These are phyloP conservation scores for Apis cerana DNA, from an alignment of 1,140 invertebrate species.

Conservation along the genomic window DNA sequence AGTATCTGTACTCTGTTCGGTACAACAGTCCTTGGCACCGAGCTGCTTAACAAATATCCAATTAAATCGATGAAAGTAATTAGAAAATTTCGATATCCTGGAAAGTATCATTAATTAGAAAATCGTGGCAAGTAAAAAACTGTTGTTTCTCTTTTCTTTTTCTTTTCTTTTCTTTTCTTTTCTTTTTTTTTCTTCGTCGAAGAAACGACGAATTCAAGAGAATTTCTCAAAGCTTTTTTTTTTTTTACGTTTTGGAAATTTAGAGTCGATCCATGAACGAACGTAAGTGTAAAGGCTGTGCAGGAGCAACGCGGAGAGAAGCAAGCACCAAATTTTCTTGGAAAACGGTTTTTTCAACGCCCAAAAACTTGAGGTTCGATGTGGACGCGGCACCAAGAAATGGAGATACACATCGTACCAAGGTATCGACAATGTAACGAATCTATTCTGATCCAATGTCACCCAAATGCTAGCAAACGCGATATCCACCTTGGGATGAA, in stretches of 20 bases:
- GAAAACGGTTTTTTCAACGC: slow-evolving; percentile 72
- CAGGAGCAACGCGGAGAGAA: slow-evolving; percentile 53
- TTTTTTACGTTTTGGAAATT: slow-evolving; percentile 66
- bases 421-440: slow-evolving; percentile 65
- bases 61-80: slow-evolving; percentile 68
- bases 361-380: slow-evolving; percentile 69
- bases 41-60: slow-evolving; percentile 69
- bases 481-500: slow-evolving; percentile 64
- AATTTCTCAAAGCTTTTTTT: no score
- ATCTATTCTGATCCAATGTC: slow-evolving; percentile 52
- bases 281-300: slow-evolving; percentile 58
- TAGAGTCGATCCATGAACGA: slow-evolving; percentile 64
- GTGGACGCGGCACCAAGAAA: slow-evolving; percentile 74
- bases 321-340: slow-evolving; percentile 59
- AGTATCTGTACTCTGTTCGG: slow-evolving; percentile 67
- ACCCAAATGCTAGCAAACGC: slow-evolving; percentile 72
- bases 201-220: no score
- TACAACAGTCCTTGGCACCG: slow-evolving; percentile 56
- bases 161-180: no score
- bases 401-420: slow-evolving; percentile 66
- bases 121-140: no score
- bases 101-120: neutral
- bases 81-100: slow-evolving; percentile 68
- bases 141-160: no score
- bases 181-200: no score